Evolutionary conservation across 2,888 invertebrate genomes (phyloP).

Genomic region (Acanthoscelides obtectus): DNA sequence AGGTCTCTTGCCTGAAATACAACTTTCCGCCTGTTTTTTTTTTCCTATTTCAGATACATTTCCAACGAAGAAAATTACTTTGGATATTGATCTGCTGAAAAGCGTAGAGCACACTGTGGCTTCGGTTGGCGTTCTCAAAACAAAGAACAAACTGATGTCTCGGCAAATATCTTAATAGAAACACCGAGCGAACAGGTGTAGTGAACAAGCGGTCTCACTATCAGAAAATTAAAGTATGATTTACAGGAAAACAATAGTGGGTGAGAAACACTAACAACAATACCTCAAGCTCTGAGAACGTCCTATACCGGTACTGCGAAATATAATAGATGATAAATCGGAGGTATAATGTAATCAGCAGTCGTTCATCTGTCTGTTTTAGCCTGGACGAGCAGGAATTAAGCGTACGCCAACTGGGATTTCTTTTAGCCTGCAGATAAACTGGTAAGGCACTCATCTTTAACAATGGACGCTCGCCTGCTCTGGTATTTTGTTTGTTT

Average conservation of each 20-base stretch:
- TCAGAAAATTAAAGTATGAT: slow-evolving; percentile 40
- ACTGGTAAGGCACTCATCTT: background rate
- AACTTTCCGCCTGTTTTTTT: background rate
- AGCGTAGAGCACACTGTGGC: background rate
- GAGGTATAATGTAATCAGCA: slow-evolving; percentile 40
- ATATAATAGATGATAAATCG: slow-evolving; percentile 35
- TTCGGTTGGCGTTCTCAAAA: background rate
- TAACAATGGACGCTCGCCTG: background rate
- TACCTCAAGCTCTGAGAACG: slow-evolving; percentile 35
- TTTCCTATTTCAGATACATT: background rate
- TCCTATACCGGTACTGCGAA: slow-evolving; percentile 31
- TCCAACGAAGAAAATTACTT: background rate
- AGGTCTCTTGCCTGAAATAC: too few species aligned
- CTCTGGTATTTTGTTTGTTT: background rate
- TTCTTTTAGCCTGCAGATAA: background rate
- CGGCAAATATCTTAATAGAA: slow-evolving; percentile 13
- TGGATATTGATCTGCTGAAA: background rate
- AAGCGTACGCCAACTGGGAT: background rate
- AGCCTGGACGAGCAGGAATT: slow-evolving; percentile 27
- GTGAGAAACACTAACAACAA: slow-evolving; percentile 41
- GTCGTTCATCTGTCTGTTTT: slow-evolving; percentile 39
- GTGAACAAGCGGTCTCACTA: slow-evolving; percentile 6
- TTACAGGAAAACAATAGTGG: slow-evolving; percentile 39
- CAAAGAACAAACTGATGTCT: slow-evolving; percentile 9
- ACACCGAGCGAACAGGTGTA: slow-evolving; percentile 22